These are phyloP conservation scores for Meiosimyza decipiens DNA, from an alignment of 2,888 invertebrate species.

Conservation along the genomic window DNA sequence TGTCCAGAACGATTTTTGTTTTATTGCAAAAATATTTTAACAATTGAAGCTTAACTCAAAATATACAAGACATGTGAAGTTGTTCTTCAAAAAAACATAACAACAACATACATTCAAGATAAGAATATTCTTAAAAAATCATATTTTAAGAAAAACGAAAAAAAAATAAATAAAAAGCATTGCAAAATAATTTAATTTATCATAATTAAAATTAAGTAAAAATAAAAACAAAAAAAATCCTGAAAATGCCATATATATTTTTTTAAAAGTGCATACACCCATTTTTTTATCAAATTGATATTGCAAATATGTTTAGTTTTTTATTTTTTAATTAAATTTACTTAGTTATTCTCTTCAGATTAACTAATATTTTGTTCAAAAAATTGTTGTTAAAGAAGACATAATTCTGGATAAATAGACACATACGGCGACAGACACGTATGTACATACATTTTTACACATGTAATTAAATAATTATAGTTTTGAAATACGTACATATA, in stretches of 20 bases:
- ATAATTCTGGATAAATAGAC: slow-evolving; percentile 23
- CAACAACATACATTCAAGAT: slow-evolving; percentile 3
- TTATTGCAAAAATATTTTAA: no score
- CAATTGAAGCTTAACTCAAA: no score
- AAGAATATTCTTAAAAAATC: background rate
- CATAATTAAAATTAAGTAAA: slow-evolving; percentile 16
- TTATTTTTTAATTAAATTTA: background rate
- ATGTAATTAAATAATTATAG: slow-evolving; percentile 13
- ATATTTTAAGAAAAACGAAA: slow-evolving; percentile 15
- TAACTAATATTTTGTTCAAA: slow-evolving; percentile 13
- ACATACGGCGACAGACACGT: slow-evolving; percentile 5
- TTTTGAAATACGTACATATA: slow-evolving; percentile 11
- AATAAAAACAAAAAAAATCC: slow-evolving; percentile 28
- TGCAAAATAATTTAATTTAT: background rate
- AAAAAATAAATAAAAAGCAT: slow-evolving; percentile 5
- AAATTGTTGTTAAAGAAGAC: slow-evolving; percentile 24
- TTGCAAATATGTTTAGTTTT: slow-evolving; percentile 1
- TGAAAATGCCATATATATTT: slow-evolving; percentile 33
- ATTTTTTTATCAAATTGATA: slow-evolving; percentile 20
- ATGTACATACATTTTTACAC: slow-evolving; percentile 4
- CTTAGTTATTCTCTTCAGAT: background rate
- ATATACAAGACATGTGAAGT: background rate
- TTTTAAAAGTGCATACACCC: slow-evolving; percentile 25
- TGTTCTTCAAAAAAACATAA: slow-evolving; percentile 19
- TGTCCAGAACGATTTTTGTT: no score